A percentile compares a stretch with the other conserved stretches of the same genome.
Evolutionary conservation across 2,888 invertebrate species (phyloP).

Genomic region (Salticus scenicus): DNA sequence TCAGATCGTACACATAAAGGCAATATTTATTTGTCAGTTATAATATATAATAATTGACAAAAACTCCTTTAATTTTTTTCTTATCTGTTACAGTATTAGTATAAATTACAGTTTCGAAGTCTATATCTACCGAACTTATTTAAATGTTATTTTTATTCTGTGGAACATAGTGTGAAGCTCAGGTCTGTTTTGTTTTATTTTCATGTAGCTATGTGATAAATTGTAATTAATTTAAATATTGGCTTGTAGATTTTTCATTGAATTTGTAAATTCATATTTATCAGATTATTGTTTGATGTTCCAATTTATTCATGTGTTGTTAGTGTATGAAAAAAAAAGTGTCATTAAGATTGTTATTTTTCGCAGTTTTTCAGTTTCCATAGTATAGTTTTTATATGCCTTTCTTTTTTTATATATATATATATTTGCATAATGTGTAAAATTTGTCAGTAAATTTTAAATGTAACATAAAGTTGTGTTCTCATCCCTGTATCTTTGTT

Average conservation of each 20-base stretch:
- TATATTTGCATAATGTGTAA: not conserved
- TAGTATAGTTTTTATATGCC: constrained; percentile 38
- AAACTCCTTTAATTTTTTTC: not conserved
- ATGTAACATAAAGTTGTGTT: constrained; percentile 27
- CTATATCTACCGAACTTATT: not conserved
- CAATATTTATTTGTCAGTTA: not conserved
- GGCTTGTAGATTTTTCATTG: not conserved
- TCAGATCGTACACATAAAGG: not conserved
- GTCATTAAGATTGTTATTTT: not conserved
- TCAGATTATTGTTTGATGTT: constrained; percentile 35
- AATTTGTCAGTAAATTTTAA: not conserved
- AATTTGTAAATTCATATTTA: constrained; percentile 25
- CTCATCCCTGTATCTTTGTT: constrained; percentile 30
- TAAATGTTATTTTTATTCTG: constrained; percentile 18
- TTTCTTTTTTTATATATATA: constrained; percentile 32
- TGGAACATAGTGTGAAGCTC: constrained; percentile 34
- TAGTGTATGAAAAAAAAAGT: not conserved
- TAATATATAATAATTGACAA: not conserved
- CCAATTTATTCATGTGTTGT: constrained; percentile 13
- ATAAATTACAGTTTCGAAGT: not conserved
- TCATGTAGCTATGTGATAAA: constrained; percentile 26
- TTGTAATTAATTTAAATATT: not conserved
- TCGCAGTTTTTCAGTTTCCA: constrained; percentile 5
- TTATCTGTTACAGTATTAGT: not conserved
- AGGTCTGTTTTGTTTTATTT: constrained; percentile 36